Conservation (phyloP, 1,140 invertebrate species). For the Drosophila micromelanica region DNA sequence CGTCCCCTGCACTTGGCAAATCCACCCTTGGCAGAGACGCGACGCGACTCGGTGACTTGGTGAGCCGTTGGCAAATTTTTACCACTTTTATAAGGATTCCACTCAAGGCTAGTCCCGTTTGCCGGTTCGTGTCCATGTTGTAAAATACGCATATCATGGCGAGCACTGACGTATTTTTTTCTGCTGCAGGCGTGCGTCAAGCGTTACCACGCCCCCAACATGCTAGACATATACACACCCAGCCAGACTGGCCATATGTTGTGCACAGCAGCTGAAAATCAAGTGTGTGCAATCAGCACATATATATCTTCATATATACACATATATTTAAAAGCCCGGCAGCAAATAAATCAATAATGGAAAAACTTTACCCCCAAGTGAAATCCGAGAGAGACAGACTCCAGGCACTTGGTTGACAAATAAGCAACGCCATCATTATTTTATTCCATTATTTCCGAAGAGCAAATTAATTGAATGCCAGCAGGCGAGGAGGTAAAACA, state of each 20-base stretch:
- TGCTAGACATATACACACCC: neutral
- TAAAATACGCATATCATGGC: slow-evolving; percentile 42
- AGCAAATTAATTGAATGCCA: slow-evolving; percentile 73
- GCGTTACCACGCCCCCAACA: slow-evolving; percentile 28
- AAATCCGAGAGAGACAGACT: neutral
- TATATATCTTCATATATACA: neutral
- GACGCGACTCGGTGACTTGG: slow-evolving; percentile 17
- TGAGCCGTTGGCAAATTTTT: slow-evolving; percentile 68
- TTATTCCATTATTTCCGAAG: slow-evolving; percentile 49
- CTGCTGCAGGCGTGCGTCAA: slow-evolving; percentile 42
- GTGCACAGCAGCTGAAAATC: slow-evolving; percentile 57
- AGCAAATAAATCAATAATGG: slow-evolving; percentile 70
- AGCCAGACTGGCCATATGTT: slow-evolving; percentile 34
- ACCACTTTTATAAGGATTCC: slow-evolving; percentile 81
- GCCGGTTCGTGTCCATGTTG: neutral
- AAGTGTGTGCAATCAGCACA: slow-evolving; percentile 70
- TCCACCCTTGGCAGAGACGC: slow-evolving; percentile 62
- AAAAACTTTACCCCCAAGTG: slow-evolving; percentile 36
- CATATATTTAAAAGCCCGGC: slow-evolving; percentile 29
- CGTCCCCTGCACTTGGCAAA: slow-evolving; percentile 65
- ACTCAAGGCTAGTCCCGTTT: slow-evolving; percentile 62
- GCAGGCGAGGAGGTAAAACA: slow-evolving; percentile 6
- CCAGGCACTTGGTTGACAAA: slow-evolving; percentile 29
- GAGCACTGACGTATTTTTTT: neutral
- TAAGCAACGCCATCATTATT: slow-evolving; percentile 38